phyloP scores from a whole-genome alignment of 1,140 invertebrate species.

The Platorchestia sp. region DNA sequence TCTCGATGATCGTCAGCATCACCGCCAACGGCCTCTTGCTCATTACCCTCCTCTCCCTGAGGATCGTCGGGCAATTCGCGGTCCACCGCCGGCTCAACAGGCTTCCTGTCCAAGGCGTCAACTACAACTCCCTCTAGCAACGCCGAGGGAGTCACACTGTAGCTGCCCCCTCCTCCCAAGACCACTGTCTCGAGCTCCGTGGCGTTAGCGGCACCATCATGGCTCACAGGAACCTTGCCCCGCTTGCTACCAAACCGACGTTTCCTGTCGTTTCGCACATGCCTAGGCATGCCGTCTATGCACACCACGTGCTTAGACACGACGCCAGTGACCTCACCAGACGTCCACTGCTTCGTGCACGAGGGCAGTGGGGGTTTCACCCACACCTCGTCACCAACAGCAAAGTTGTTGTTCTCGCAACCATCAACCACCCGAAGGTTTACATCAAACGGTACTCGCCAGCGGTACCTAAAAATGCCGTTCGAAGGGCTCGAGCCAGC shows the following conservation, averaged over 20 bases:
- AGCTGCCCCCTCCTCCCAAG: not conserved
- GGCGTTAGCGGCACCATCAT: not conserved
- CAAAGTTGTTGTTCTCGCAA: not conserved
- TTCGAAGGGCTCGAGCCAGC: not conserved
- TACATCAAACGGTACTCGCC: not conserved
- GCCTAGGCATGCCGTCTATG: not conserved
- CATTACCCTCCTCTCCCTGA: too few relatives aligned
- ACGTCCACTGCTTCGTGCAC: not conserved
- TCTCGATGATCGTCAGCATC: too few relatives aligned
- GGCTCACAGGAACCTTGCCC: not conserved
- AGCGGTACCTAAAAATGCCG: not conserved
- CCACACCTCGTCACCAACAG: not conserved
- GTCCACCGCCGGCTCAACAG: too few relatives aligned
- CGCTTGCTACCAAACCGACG: not conserved
- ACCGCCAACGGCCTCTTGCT: too few relatives aligned
- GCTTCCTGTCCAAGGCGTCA: too few relatives aligned
- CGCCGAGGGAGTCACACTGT: too few relatives aligned
- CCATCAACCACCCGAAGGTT: not conserved
- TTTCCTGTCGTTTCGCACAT: not conserved
- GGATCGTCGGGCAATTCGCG: too few relatives aligned
- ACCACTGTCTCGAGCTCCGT: not conserved
- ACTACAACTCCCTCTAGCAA: too few relatives aligned
- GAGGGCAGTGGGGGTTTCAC: not conserved
- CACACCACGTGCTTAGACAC: not conserved
- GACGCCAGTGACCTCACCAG: not conserved